These are phyloP conservation scores for Oryzias sinensis DNA, from an alignment of 2,797 vertebrate species.

Conservation along the genomic window DNA sequence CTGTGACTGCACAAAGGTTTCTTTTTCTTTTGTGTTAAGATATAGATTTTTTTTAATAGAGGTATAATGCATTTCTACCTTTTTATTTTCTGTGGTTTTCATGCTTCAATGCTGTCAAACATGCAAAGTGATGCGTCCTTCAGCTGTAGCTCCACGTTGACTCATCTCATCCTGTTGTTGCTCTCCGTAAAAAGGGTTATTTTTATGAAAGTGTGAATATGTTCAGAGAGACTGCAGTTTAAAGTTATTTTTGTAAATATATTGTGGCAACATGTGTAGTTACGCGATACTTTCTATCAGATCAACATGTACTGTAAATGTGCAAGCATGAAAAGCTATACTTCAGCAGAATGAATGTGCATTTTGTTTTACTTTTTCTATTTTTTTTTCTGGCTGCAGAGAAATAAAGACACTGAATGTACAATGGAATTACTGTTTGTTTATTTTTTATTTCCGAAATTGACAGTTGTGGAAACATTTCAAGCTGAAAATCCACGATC, in stretches of 20 bases:
- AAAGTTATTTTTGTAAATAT: constrained; percentile 78
- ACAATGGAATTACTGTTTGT: constrained; percentile 23
- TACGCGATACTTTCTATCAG: constrained; percentile 61
- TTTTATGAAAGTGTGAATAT: constrained; percentile 68
- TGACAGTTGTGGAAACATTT: no score
- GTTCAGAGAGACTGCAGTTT: constrained; percentile 64
- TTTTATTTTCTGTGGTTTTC: constrained; percentile 22
- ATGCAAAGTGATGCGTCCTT: constrained; percentile 23
- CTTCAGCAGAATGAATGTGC: constrained; percentile 76
- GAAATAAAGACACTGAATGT: constrained; percentile 80
- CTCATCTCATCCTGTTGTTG: constrained; percentile 63
- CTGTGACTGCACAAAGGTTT: constrained; percentile 1
- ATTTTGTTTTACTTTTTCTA: constrained; percentile 66
- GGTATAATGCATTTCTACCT: constrained; percentile 4
- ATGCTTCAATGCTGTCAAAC: constrained; percentile 21
- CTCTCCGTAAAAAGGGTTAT: constrained; percentile 69
- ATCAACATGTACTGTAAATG: constrained; percentile 74
- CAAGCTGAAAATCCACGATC: no score
- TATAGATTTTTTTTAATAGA: constrained; percentile 10
- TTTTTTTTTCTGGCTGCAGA: constrained; percentile 69
- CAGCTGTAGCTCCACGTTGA: constrained; percentile 55
- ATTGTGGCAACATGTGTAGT: constrained; percentile 57
- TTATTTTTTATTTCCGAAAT: neutral
- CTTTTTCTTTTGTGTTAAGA: neutral
- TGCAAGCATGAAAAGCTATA: constrained; percentile 75